Conservation (phyloP, 2,797 vertebrate species). For the Buceros bicornis region DNA sequence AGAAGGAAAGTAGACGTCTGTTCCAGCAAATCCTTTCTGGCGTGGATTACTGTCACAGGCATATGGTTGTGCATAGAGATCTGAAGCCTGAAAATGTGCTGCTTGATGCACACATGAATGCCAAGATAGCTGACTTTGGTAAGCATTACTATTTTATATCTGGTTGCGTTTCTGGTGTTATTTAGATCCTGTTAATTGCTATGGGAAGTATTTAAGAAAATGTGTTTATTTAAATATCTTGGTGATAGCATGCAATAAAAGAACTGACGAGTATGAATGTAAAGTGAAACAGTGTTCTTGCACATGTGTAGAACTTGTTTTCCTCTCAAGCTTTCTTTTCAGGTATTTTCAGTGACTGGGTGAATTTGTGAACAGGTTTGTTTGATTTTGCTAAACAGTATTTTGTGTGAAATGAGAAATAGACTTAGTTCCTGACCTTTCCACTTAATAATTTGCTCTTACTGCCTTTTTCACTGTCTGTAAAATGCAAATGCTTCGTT, state of each 20-base stretch:
- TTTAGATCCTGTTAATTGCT: background rate
- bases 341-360: background rate
- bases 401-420: background rate
- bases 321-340: background rate
- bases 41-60: slow-evolving; percentile 98
- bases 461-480: accelerated
- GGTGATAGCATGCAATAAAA: background rate
- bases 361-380: background rate
- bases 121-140: slow-evolving; percentile 99
- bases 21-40: slow-evolving; percentile 99
- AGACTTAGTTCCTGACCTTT: background rate
- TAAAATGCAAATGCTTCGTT: background rate
- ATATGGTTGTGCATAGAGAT: slow-evolving; percentile 99
- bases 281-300: background rate
- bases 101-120: slow-evolving; percentile 98
- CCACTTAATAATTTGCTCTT: background rate
- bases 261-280: background rate
- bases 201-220: background rate
- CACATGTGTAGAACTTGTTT: background rate
- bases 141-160: slow-evolving; percentile 40
- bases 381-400: background rate
- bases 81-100: slow-evolving; percentile 98
- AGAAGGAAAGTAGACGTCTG: slow-evolving; percentile 95
- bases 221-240: background rate
- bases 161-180: background rate